Evolutionary conservation across 2,113 vertebrate genomes (phyloP).

Genomic region (Poicephalus gulielmi): DNA sequence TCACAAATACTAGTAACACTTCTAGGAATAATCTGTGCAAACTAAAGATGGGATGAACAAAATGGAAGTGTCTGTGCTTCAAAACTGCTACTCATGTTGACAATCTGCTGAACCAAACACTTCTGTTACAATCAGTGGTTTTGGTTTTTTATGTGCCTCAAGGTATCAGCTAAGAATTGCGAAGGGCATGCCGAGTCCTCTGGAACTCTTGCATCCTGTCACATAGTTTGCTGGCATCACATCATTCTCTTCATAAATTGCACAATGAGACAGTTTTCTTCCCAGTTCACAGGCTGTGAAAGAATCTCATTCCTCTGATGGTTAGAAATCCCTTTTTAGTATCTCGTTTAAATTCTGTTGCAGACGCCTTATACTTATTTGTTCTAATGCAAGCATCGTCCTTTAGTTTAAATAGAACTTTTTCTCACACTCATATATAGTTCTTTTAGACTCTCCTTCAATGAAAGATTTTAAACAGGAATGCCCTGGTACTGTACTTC

Average conservation of each 20-base stretch:
- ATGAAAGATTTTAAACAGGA: neutral
- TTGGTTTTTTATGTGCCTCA: neutral
- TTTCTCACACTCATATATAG: neutral
- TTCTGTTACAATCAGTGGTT: neutral
- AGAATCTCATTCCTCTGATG: neutral
- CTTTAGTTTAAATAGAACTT: neutral
- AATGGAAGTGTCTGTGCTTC: neutral
- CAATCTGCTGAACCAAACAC: neutral
- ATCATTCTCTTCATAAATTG: neutral
- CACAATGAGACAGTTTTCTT: neutral
- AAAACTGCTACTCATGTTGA: neutral
- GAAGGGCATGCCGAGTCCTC: fast-evolving
- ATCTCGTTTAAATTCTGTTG: neutral
- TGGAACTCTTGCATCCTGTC: neutral
- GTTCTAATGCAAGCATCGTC: neutral
- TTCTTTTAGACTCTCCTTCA: neutral
- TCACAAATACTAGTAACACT: neutral
- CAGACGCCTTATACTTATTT: neutral
- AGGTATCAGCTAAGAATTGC: neutral
- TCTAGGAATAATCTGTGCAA: neutral
- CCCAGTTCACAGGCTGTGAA: neutral
- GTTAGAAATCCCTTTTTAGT: neutral
- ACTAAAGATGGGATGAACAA: neutral
- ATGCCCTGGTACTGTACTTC: neutral
- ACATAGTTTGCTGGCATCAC: neutral